Conservation (phyloP, 2,113 vertebrate genomes). For the Panurus biarmicus region DNA sequence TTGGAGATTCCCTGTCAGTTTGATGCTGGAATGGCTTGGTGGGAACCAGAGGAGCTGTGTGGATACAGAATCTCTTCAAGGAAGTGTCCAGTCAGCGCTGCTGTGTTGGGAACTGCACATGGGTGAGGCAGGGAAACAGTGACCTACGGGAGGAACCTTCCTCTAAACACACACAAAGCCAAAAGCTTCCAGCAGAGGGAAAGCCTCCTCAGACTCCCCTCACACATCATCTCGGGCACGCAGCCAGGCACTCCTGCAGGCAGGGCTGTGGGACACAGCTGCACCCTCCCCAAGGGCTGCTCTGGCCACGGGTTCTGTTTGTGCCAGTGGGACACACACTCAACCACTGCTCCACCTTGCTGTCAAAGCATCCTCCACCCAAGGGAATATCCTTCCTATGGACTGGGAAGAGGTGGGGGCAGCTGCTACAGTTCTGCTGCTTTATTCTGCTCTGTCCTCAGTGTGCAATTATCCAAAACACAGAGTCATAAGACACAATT, state of each 20-base stretch:
- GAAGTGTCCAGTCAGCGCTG: not conserved
- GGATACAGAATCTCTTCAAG: not conserved
- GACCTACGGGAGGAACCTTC: not conserved
- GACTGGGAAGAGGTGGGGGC: not conserved
- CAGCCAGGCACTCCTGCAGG: not conserved
- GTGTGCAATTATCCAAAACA: not conserved
- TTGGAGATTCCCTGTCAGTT: not conserved
- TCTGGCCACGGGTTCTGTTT: not conserved
- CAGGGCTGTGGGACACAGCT: not conserved
- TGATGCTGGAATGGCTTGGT: not conserved
- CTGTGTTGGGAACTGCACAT: not conserved
- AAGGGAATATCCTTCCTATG: not conserved
- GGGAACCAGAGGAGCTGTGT: not conserved
- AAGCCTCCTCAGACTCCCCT: not conserved
- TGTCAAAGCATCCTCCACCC: not conserved
- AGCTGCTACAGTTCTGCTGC: not conserved
- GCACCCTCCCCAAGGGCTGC: not conserved
- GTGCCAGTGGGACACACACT: not conserved
- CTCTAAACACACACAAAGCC: not conserved
- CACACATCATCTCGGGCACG: accelerated
- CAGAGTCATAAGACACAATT: constrained; percentile 7
- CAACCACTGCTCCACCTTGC: not conserved
- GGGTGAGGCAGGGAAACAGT: accelerated
- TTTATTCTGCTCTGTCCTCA: not conserved
- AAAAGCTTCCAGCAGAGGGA: not conserved